phyloP scores from a whole-genome alignment of 2,113 vertebrate species.

The Arothron firmamentum region DNA sequence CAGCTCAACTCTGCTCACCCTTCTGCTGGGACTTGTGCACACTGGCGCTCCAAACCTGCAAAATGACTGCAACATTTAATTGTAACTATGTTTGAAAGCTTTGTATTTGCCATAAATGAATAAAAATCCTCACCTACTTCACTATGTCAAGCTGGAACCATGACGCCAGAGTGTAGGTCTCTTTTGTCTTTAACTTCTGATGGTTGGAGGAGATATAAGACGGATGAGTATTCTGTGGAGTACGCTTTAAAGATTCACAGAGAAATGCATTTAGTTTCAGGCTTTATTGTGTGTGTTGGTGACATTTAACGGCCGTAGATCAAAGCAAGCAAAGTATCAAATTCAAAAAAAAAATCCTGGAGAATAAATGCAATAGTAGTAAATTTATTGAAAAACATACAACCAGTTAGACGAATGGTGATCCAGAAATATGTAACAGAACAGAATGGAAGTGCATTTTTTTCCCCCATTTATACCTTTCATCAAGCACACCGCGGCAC shows the following conservation, averaged over 20 bases:
- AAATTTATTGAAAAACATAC: conserved; percentile 82
- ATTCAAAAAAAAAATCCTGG: conserved; percentile 8
- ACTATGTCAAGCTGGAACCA: not conserved
- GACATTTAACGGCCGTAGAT: conserved; percentile 6
- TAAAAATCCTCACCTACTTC: too few species aligned
- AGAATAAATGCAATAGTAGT: conserved; percentile 72
- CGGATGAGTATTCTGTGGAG: too few species aligned
- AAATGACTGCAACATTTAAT: too few species aligned
- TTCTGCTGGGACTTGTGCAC: conserved; percentile 13
- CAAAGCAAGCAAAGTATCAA: conserved; percentile 1
- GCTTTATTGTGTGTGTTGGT: not conserved
- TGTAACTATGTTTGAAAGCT: not conserved
- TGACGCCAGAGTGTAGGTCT: too few species aligned
- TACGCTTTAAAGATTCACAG: too few species aligned
- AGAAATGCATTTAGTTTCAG: not conserved
- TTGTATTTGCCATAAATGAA: not conserved
- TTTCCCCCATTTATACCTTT: conserved; percentile 53
- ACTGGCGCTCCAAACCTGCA: conserved; percentile 1
- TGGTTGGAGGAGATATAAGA: too few species aligned
- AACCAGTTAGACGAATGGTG: conserved; percentile 73
- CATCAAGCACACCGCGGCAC: conserved; percentile 70
- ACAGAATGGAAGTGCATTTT: conserved; percentile 60
- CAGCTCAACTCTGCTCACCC: conserved; percentile 44
- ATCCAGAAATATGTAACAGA: conserved; percentile 75
- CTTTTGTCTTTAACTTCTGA: too few species aligned